These are phyloP conservation scores for Charina bottae DNA, from an alignment of 2,113 vertebrate species.

Conservation along the genomic window DNA sequence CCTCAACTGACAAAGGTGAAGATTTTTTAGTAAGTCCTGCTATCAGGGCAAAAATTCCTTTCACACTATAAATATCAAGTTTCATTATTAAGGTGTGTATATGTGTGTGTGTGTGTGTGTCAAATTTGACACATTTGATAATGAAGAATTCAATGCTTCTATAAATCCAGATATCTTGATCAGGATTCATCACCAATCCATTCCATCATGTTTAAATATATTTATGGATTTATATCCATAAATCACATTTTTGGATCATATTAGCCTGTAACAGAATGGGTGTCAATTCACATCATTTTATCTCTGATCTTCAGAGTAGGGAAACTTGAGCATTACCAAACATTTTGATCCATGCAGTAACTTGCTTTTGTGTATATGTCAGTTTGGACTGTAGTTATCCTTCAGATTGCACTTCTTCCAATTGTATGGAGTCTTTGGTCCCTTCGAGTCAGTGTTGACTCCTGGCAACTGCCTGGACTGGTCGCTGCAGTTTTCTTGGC, in stretches of 20 bases:
- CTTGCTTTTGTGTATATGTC: background rate
- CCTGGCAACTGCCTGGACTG: background rate
- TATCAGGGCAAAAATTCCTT: background rate
- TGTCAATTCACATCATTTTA: background rate
- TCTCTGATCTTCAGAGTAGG: background rate
- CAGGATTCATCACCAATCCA: background rate
- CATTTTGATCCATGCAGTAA: background rate
- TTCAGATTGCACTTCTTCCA: background rate
- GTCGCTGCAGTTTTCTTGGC: background rate
- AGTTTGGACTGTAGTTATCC: background rate
- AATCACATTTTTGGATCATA: background rate
- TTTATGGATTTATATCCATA: background rate
- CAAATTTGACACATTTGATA: background rate
- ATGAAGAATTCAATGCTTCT: background rate
- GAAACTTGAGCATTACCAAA: background rate
- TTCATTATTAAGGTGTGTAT: background rate
- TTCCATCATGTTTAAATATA: background rate
- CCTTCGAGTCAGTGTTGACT: background rate
- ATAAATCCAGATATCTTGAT: slow-evolving; percentile 7
- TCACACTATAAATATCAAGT: background rate
- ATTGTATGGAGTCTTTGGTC: background rate
- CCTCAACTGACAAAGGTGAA: background rate
- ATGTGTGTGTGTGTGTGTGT: background rate
- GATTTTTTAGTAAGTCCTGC: background rate
- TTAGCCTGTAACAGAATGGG: too few species aligned